Evolutionary conservation across 2,888 invertebrate species (phyloP), one percentile per base, ranked within the genome.

Genomic region (Andrena fulva): DNA sequence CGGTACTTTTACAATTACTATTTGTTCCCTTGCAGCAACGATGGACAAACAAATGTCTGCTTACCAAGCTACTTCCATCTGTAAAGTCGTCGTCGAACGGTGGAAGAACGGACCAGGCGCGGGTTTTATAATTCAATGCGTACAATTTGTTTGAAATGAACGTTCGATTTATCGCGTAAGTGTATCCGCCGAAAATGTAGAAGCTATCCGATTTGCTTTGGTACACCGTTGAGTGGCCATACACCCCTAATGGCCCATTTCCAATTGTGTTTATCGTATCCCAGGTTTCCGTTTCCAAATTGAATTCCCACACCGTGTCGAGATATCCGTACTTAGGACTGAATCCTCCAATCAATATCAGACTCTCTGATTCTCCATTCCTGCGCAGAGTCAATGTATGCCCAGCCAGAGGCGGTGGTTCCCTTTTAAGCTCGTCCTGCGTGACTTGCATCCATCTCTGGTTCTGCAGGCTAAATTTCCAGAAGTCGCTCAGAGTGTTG

Each of bases 161-260:
- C n/a, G 96, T 96, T 73, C 95, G 94, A 85, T 97, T 97, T 69
- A 96, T 96, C 0, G 96, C 95, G 89, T 97, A 97, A 2, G 97
- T 94, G 87, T 97, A 96, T 5, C 99, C 99, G 5, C 99, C 99
- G 92, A 97, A 99, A 0, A 99, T 95, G 91, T 98, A 99, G 77
- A 99, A 95, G 89, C 97, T 97, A 88, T 98, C 96, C 0, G 97
- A 97, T 31, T 95, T 96, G 0, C 95, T 94, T 90, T 99, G 98
- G 92, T 97, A 98, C 0, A 98, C 97, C 0, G 98, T 97, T 68
- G 97, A 97, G 92, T 99, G 99, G 0, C 98, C 99, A 91, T 97
- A 98, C 35, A 98, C 95, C 48, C 97, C 98, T 2, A 96, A 94
- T 0, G 98, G 98, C 62, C 96, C 96, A 10, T 96, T 95, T 4